Base-by-base conservation (phyloP, 2,888 invertebrate species). In the Myopa testacea region DNA sequence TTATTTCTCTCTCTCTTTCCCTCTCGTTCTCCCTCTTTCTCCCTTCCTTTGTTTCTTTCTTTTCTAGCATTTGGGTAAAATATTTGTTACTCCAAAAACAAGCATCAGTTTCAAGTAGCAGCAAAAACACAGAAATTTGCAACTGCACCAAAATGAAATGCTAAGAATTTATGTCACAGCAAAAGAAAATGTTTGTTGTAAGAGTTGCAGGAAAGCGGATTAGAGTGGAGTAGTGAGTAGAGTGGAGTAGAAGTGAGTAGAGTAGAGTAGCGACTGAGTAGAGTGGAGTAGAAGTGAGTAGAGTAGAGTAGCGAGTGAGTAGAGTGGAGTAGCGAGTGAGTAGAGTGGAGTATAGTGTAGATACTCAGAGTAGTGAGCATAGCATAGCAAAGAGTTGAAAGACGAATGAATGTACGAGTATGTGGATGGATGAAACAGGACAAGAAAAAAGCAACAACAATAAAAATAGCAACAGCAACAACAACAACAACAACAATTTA, bases 141-240 rank as follows among this genome's bases (percentile, higher is more conserved):
- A 55, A 37, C 60, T 19, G 38, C 60, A 60, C 37, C 58, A 60
- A 40, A 69, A 50, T 40, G 50, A 62, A 73, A 62, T 62, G 60
- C 62, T 4, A 73, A 73, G 73, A 45, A 73, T 73, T 73, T 73
- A 55, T 38, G 62, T 73, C 73, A 50, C 73, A 45, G 62, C 55
- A 60, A 73, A 62, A 73, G 62, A 73, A 73, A 37, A 14, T 34
- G 26, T 8, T n/a, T 10, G 37, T 16, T 8, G 7, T 16, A 37
- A 58, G 34, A 69, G 34, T 52, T 71, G 3, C 26, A 62, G 26
- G 26, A 8, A 4, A 68, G 19, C 7, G 19, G 34, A 62, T 2
- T 4, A 62, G 62, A 62, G n/a, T 45, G 10, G 10, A 45, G 45
- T 45, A 45, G 7, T 8, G 10, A 2, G 10, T 6, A 10, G 10